Evolutionary conservation across 2,113 vertebrate species (phyloP).

Genomic region (Rhodinocichla rosea): DNA sequence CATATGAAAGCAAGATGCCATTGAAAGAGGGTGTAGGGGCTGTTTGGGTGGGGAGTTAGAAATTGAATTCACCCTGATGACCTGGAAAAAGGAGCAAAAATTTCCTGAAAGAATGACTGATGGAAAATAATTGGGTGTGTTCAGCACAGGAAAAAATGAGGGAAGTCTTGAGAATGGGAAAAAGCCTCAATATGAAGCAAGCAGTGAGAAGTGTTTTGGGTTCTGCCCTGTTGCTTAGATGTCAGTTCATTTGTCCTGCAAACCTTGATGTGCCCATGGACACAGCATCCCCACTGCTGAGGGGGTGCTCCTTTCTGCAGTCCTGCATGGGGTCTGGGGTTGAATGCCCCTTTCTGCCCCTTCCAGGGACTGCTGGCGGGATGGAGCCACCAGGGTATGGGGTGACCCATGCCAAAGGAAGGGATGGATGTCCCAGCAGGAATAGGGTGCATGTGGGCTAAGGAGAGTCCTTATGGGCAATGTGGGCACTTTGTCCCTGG

Average conservation of each 20-base stretch:
- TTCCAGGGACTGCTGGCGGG: background rate
- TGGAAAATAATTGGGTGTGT: background rate
- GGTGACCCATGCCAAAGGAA: background rate
- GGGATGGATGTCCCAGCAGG: background rate
- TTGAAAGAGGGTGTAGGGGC: background rate
- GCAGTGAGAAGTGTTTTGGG: background rate
- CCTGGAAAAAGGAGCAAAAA: background rate
- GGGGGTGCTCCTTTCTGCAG: background rate
- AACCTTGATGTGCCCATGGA: background rate
- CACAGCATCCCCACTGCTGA: background rate
- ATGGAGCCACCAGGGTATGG: background rate
- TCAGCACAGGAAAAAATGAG: background rate
- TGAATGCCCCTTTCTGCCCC: background rate
- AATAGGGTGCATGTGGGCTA: rapidly evolving
- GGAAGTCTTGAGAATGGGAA: background rate
- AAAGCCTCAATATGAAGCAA: background rate
- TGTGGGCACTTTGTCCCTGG: background rate
- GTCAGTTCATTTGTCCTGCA: background rate
- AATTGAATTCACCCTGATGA: background rate
- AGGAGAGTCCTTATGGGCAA: background rate
- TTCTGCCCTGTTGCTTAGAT: background rate
- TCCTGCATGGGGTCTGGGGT: background rate
- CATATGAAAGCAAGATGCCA: background rate
- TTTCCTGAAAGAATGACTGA: background rate
- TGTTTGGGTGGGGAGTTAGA: background rate